Base-by-base conservation (phyloP, 2,888 invertebrate genomes). In the Syritta pipiens region DNA sequence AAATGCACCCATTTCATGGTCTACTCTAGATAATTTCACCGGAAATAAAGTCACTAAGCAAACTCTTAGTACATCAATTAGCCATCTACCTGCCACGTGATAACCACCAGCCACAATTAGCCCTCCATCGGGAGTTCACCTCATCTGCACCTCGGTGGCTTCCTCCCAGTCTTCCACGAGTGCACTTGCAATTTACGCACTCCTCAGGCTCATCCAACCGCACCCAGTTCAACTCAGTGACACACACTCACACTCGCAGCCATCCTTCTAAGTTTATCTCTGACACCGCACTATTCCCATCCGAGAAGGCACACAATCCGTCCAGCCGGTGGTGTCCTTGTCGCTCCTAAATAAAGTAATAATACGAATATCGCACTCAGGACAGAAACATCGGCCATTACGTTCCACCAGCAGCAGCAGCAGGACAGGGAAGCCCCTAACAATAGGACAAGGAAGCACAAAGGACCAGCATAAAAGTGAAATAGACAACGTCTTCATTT, bases 401-500 rank as follows among this genome's bases (percentile, higher is more conserved):
- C 55, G 62, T 60, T 74, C 26, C 62, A 49, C n/a, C 69, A 59
- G 51, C 35, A 24, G 24, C 35, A 60, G 28, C 60, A 60, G 24
- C 24, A 46, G 20, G 37, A 22, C 46, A 17, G 35, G 9, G 5
- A 57, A 12, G 19, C 26, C 4, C 30, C 55, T 68, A 67, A 65
- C 76, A 71, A 71, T 59, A 63, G 71, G 26, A 65, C 51, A 49
- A 49, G 63, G 40, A 60, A 71, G 53, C 42, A 68, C 75, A 12
- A 63, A 77, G 74, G 55, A 74, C 57, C 55, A 44, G 49, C 79
- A 79, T 79, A 79, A 79, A 79, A 79, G 62, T 79, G 74, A 72
- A 79, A 79, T 79, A 74, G 74, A 74, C 72, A 77, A 77, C 72
- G 79, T 79, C 79, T 79, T 79, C 67, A 79, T 82, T 63, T 83